Conservation (phyloP, 2,113 vertebrate genomes). For the Ptilorrhoa leucosticta region DNA sequence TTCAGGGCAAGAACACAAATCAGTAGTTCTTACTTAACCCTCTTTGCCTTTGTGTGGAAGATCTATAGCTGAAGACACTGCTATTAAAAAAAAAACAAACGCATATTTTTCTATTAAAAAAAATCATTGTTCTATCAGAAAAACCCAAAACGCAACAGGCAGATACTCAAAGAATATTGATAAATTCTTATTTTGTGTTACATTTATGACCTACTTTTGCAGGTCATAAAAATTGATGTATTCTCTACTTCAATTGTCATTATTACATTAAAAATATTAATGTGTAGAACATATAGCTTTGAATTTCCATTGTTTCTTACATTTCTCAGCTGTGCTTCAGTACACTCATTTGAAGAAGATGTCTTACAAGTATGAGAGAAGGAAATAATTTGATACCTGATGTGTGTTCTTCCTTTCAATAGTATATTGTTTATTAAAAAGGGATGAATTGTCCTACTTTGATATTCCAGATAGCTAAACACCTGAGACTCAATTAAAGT, state of each 20-base stretch:
- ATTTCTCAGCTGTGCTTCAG: neutral
- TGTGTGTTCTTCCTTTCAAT: neutral
- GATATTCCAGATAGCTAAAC: neutral
- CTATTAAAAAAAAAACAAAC: neutral
- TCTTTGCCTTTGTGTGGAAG: neutral
- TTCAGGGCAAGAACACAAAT: neutral
- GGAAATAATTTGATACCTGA: neutral
- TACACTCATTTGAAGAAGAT: neutral
- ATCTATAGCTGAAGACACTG: neutral
- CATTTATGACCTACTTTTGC: neutral
- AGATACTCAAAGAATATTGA: neutral
- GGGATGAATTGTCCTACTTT: neutral
- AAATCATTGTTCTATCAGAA: neutral
- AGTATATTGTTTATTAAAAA: constrained; percentile 43
- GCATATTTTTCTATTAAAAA: neutral
- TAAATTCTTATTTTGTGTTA: neutral
- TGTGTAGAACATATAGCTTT: neutral
- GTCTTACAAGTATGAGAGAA: neutral
- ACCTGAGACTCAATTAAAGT: neutral
- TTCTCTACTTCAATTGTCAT: neutral
- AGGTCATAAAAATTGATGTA: neutral
- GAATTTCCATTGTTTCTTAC: neutral
- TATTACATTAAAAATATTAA: neutral
- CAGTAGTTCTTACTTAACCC: neutral
- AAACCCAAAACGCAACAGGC: fast-evolving